These are phyloP conservation scores for Drosophila parthenogenetica DNA, from an alignment of 2,888 invertebrate genomes.

Conservation along the genomic window DNA sequence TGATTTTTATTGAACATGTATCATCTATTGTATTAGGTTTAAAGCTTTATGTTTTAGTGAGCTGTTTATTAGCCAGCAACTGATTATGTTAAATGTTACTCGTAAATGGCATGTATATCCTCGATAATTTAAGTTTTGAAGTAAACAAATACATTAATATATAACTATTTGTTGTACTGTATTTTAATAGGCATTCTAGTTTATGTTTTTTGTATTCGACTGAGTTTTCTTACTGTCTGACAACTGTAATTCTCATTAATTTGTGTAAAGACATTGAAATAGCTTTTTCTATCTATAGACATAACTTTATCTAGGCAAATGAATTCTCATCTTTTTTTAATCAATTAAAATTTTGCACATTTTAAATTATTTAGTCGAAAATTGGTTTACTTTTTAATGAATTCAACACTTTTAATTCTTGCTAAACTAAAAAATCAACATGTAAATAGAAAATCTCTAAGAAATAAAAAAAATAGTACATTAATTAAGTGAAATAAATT, in stretches of 20 bases:
- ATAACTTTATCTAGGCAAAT: constrained; percentile 12
- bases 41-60: constrained; percentile 70
- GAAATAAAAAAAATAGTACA: constrained; percentile 45
- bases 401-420: constrained; percentile 18
- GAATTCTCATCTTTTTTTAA: not conserved
- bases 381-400: not conserved
- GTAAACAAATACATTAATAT: constrained; percentile 39
- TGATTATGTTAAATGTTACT: constrained; percentile 78
- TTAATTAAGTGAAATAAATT: constrained; percentile 61
- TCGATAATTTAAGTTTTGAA: constrained; percentile 32
- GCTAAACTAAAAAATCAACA: constrained; percentile 36
- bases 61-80: constrained; percentile 69
- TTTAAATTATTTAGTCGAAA: not conserved
- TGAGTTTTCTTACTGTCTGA: constrained; percentile 23
- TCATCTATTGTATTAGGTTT: constrained; percentile 75
- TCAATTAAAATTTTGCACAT: not conserved
- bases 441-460: constrained; percentile 70
- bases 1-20: constrained; percentile 48
- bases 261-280: constrained; percentile 1
- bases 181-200: constrained; percentile 58
- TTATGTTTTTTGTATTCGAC: constrained; percentile 75
- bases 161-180: constrained; percentile 59
- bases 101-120: constrained; percentile 48
- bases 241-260: not conserved
- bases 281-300: not conserved